phyloP scores from a whole-genome alignment of 2,797 vertebrate genomes.

The Numenius phaeopus region DNA sequence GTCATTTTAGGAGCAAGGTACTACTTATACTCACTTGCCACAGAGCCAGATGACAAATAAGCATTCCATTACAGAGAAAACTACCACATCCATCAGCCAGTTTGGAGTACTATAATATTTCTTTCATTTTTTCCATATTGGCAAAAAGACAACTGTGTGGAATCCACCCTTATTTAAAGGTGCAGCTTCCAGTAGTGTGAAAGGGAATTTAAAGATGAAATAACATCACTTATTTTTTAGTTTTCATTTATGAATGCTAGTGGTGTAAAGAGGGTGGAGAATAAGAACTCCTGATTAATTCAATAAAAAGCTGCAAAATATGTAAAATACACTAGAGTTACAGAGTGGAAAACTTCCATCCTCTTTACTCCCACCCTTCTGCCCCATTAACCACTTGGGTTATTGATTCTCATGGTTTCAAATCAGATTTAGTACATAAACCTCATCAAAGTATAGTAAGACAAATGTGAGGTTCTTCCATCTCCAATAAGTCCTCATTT shows the following conservation, averaged over 20 bases:
- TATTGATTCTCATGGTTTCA: neutral
- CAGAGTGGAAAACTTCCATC: neutral
- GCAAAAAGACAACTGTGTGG: neutral
- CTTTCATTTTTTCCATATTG: constrained; percentile 30
- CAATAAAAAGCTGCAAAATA: neutral
- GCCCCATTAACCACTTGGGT: neutral
- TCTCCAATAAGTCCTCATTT: neutral
- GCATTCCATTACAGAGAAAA: constrained; percentile 47
- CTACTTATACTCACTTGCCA: neutral
- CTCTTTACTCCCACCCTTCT: neutral
- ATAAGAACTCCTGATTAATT: neutral
- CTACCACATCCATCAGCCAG: neutral
- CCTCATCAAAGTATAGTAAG: neutral
- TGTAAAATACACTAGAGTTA: neutral
- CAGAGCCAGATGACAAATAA: constrained; percentile 15
- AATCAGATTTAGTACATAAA: neutral
- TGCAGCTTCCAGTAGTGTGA: neutral
- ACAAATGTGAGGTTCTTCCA: neutral
- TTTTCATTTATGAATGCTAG: neutral
- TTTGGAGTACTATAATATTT: neutral
- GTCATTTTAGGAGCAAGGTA: constrained; percentile 10
- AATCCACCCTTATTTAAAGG: neutral
- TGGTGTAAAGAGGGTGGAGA: neutral
- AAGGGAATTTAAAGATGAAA: neutral
- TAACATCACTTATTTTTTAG: neutral